A percentile compares a stretch with the other conserved stretches of the same genome.
Evolutionary conservation across 2,888 invertebrate genomes (phyloP).

Genomic region (Heliconius ethilla): DNA sequence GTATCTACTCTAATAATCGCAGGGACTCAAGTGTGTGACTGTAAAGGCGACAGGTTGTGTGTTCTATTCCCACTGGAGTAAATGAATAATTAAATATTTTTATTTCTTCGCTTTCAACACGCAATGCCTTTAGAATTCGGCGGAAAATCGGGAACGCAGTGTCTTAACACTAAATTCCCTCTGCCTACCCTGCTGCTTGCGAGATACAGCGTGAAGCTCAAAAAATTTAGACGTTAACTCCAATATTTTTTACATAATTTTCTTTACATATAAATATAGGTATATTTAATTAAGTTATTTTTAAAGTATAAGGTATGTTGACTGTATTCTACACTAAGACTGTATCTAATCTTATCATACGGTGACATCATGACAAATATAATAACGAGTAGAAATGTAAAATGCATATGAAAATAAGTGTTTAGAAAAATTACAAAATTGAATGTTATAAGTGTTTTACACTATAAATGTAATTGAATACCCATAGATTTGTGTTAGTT

Average conservation of each 20-base stretch:
- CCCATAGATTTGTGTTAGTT: constrained; percentile 23
- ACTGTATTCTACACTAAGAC: constrained; percentile 54
- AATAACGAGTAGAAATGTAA: constrained; percentile 21
- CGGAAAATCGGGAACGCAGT: background rate
- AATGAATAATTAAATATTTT: background rate
- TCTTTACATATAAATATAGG: background rate
- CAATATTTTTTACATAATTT: background rate
- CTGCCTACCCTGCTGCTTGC: background rate
- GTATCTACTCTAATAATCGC: no score
- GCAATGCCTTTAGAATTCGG: background rate
- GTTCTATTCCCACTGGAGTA: background rate
- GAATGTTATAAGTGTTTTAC: constrained; percentile 27
- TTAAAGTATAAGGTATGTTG: constrained; percentile 55
- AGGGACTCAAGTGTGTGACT: background rate
- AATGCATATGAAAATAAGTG: constrained; percentile 40
- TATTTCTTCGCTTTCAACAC: background rate
- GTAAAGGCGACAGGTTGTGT: background rate
- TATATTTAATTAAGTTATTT: background rate
- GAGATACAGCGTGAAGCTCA: background rate
- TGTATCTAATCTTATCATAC: constrained; percentile 70
- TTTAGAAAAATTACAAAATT: constrained; percentile 21
- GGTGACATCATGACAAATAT: constrained; percentile 62
- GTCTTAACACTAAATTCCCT: background rate
- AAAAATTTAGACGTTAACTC: background rate
- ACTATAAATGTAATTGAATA: constrained; percentile 1